These are phyloP conservation scores for Eptesicus fuscus DNA, from an alignment of 2,113 vertebrate species.

Conservation along the genomic window DNA sequence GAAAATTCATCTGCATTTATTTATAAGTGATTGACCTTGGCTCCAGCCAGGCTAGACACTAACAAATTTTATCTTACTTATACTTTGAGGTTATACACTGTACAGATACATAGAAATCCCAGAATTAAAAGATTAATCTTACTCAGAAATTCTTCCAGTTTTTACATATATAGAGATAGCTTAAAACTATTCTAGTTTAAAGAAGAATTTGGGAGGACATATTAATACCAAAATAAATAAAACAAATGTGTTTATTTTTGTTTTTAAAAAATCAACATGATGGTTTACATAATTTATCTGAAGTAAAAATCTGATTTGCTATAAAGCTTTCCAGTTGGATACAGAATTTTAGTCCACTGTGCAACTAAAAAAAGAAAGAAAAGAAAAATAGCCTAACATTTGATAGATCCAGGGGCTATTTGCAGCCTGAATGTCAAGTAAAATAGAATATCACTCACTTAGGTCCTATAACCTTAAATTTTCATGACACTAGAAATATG, in stretches of 20 bases:
- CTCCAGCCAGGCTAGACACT: neutral
- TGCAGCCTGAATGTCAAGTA: neutral
- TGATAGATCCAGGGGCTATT: neutral
- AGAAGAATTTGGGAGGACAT: neutral
- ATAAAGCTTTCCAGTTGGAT: neutral
- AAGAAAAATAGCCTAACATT: neutral
- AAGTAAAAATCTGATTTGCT: neutral
- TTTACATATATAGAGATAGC: neutral
- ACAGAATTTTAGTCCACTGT: neutral
- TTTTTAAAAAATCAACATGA: neutral
- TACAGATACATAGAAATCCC: neutral
- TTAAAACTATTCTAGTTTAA: slow-evolving; percentile 20
- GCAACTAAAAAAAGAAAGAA: neutral
- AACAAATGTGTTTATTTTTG: neutral
- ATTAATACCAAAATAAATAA: neutral
- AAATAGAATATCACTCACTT: neutral
- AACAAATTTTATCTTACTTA: neutral
- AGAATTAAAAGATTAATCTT: slow-evolving; percentile 12
- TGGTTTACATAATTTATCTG: neutral
- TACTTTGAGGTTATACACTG: neutral
- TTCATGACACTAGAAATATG: slow-evolving; percentile 44
- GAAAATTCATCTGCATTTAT: neutral
- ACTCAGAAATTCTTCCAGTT: neutral
- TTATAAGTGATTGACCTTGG: neutral
- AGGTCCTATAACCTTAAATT: slow-evolving; percentile 27